phyloP scores from a whole-genome alignment of 2,888 invertebrate species.

The Xestobium rufovillosum region DNA sequence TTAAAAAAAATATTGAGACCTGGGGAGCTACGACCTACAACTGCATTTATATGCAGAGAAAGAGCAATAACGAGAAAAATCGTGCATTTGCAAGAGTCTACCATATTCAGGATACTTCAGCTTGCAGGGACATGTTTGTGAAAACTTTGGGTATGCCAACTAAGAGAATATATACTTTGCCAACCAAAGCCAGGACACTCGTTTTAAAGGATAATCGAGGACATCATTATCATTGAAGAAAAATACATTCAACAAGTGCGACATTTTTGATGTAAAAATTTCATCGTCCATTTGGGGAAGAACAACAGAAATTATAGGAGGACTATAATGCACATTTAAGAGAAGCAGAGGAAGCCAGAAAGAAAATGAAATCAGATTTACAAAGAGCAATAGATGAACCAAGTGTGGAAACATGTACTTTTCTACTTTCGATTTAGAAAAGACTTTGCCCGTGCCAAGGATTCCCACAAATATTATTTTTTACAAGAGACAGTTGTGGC shows the following conservation, averaged over 20 bases:
- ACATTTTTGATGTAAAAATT: conserved; percentile 7
- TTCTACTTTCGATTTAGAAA: too few relatives aligned
- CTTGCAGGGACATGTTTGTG: too few relatives aligned
- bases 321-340: conserved; percentile 8
- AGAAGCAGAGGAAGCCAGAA: conserved; percentile 11
- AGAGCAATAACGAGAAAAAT: too few relatives aligned
- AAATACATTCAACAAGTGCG: conserved; percentile 11
- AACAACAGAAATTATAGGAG: background rate
- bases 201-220: conserved; percentile 16
- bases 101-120: background rate
- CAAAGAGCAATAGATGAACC: too few relatives aligned
- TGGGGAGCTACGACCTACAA: conserved; percentile 1
- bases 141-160: too few relatives aligned
- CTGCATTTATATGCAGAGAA: too few relatives aligned
- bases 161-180: conserved; percentile 16
- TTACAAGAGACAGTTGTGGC: too few relatives aligned
- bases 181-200: conserved; percentile 12
- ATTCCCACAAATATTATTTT: too few relatives aligned
- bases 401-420: too few relatives aligned
- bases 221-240: conserved; percentile 9
- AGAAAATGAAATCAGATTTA: conserved; percentile 9
- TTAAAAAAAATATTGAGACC: background rate
- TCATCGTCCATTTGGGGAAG: background rate
- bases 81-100: conserved; percentile 8
- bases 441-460: too few relatives aligned